phyloP scores from a whole-genome alignment of 1,140 invertebrate genomes.

The Anastrepha obliqua region DNA sequence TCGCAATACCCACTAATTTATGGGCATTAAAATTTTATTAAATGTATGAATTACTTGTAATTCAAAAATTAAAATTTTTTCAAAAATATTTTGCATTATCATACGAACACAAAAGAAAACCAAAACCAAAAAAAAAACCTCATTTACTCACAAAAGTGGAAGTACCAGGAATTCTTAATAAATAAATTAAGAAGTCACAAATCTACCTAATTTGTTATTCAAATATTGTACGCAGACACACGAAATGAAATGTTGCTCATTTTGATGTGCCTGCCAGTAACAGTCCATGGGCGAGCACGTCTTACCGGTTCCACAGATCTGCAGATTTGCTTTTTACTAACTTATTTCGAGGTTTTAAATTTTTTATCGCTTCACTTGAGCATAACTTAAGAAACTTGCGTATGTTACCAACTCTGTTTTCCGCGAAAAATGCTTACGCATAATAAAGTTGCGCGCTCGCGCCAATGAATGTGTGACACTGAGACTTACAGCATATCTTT shows the following conservation, averaged over 20 bases:
- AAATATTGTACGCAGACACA: slow-evolving; percentile 36
- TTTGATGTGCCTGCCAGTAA: slow-evolving; percentile 2
- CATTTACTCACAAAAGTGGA: slow-evolving; percentile 3
- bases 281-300: slow-evolving; percentile 35
- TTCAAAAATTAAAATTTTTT: too few species aligned
- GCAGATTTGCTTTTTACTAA: slow-evolving; percentile 2
- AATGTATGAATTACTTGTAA: too few species aligned
- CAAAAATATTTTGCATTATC: too few species aligned
- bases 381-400: neutral
- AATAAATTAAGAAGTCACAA: slow-evolving; percentile 11
- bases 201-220: slow-evolving; percentile 40
- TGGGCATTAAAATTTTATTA: too few species aligned
- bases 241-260: slow-evolving; percentile 1
- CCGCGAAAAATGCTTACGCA: slow-evolving; percentile 25
- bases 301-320: slow-evolving; percentile 39
- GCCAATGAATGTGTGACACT: neutral
- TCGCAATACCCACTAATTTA: too few species aligned
- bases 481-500: neutral
- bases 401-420: slow-evolving; percentile 32
- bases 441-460: neutral
- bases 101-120: too few species aligned
- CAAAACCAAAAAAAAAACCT: neutral
- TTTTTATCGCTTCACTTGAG: neutral
- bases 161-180: slow-evolving; percentile 21
- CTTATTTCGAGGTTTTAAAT: neutral